phyloP scores from a whole-genome alignment of 1,140 invertebrate genomes.

The Euglossa dilemma region DNA sequence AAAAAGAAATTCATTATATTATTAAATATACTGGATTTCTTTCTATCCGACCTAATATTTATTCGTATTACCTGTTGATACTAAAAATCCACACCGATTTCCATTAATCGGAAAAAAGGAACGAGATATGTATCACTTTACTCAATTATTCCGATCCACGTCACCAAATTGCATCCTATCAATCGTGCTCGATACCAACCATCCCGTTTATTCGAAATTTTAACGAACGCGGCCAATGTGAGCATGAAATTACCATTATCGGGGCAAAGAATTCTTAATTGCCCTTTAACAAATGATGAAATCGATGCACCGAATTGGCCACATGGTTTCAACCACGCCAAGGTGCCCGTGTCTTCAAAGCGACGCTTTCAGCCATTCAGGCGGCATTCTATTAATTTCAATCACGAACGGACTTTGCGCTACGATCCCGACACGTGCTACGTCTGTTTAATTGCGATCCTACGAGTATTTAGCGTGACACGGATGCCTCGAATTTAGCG shows the following conservation, averaged over 20 bases:
- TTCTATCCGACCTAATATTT: too few relatives aligned
- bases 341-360: background rate
- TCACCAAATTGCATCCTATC: background rate
- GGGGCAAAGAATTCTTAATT: conserved; percentile 14
- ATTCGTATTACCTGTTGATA: too few relatives aligned
- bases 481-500: conserved; percentile 16
- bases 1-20: too few relatives aligned
- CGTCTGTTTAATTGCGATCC: conserved; percentile 54
- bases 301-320: background rate
- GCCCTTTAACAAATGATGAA: background rate
- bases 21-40: too few relatives aligned
- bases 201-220: background rate
- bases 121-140: background rate
- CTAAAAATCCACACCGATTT: too few relatives aligned
- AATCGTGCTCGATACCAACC: too few relatives aligned
- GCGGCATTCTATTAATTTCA: conserved; percentile 52
- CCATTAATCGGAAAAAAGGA: too few relatives aligned
- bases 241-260: background rate
- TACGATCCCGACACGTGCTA: conserved; percentile 38
- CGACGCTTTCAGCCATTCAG: background rate
- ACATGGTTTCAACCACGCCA: background rate
- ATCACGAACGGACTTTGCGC: conserved; percentile 47
- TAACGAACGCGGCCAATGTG: background rate
- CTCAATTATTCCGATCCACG: background rate
- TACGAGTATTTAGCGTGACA: conserved; percentile 35